A percentile compares a stretch with the other conserved stretches of the same genome.
Evolutionary conservation across 2,113 vertebrate species (phyloP).

Genomic region (Merops nubicus): DNA sequence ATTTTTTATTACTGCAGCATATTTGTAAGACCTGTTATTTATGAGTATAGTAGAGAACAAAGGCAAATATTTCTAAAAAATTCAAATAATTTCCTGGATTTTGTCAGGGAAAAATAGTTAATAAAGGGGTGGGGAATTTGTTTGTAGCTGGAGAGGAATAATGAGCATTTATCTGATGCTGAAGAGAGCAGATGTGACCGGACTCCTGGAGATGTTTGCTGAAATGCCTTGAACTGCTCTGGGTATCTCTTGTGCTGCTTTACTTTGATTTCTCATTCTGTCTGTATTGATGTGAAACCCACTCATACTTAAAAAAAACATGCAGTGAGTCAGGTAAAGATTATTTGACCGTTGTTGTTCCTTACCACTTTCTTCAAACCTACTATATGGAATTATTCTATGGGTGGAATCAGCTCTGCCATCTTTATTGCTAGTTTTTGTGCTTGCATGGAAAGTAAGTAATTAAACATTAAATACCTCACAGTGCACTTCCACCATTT

Average conservation of each 20-base stretch:
- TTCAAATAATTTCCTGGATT: neutral
- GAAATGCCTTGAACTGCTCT: neutral
- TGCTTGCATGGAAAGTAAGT: neutral
- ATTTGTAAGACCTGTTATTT: neutral
- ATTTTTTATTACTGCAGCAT: neutral
- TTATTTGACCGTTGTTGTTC: neutral
- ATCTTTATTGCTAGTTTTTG: neutral
- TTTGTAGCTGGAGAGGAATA: neutral
- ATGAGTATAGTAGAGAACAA: neutral
- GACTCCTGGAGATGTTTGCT: neutral
- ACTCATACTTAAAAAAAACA: neutral
- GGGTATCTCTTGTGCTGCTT: neutral
- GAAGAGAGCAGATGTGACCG: neutral
- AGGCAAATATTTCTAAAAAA: neutral
- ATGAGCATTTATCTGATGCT: neutral
- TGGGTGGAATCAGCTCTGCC: neutral
- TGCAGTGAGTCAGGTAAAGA: neutral
- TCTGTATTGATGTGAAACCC: neutral
- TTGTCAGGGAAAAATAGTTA: neutral
- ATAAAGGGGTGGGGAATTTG: neutral
- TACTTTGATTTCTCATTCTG: neutral
- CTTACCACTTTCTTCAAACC: neutral
- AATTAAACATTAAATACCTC: neutral
- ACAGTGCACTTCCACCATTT: neutral
- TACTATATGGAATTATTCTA: neutral